Evolutionary conservation across 2,797 vertebrate genomes (phyloP), one percentile per base, ranked within the genome.

Genomic region (Typhlichthys eigenmanni): DNA sequence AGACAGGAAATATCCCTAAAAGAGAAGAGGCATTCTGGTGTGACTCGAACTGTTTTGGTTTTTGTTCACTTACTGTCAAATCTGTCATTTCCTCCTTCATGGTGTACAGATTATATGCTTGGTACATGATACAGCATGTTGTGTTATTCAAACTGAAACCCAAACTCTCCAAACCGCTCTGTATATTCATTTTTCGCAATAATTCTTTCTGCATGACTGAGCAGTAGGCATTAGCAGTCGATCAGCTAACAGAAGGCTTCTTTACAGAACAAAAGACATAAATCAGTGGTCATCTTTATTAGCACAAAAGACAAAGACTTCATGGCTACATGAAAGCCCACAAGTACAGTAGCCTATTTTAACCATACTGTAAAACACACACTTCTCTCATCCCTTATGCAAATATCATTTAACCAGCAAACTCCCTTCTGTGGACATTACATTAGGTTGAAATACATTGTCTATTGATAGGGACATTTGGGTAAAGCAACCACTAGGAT

Each of bases 381-480:
- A 4, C 38, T 43, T 43, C 38, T 43, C 38, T 8, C 7, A 10
- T 43, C 9, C 38, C 38, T 10, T 4, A 9, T 9, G 38, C 38
- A 14, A 6, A 38, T 4, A 55, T 65, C 19, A 43, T 67, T 71
- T 17, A 3, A 46, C 17, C 53, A 60, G 46, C 78, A 79, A 80
- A 60, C 58, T 76, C 70, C 78, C 76, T 78, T 71, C 76, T 74
- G 76, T 68, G 65, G 56, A 52, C 63, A 83, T 92, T 89, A 82
- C 86, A 89, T 89, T 68, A 84, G 72, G 77, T 74, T 63, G 55
- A 58, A 66, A 55, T 64, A 82, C 66, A 48, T 43, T 76, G 57
- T 80, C 68, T 62, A 75, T 82, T 89, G 78, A 82, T 16, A 68
- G 70, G 82, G 72, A 84, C 84, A 87, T 82, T 67, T 73, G 65